These are phyloP conservation scores for Charanyca ferruginea DNA, from an alignment of 2,888 invertebrate species.

Conservation along the genomic window DNA sequence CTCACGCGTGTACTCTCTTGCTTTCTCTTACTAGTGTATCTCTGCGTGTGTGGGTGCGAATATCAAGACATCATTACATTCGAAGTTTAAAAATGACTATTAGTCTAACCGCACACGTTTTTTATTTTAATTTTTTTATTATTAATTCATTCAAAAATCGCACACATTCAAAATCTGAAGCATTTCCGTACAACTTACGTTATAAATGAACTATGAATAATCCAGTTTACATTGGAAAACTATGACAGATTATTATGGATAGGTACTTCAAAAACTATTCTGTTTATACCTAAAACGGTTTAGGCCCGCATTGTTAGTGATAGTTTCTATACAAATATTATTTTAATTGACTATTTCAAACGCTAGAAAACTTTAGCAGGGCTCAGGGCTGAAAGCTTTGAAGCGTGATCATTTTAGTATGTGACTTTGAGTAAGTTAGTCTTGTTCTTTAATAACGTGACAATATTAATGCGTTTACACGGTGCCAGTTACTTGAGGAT, in stretches of 20 bases:
- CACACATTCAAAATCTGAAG: constrained; percentile 42
- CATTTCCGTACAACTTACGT: constrained; percentile 33
- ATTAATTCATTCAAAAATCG: neutral
- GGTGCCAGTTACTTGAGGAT: neutral
- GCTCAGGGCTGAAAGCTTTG: constrained; percentile 88
- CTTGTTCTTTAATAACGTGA: neutral
- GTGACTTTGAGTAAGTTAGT: constrained; percentile 67
- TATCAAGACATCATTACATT: too few relatives aligned
- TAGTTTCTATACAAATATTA: constrained; percentile 58
- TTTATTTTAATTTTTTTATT: too few relatives aligned
- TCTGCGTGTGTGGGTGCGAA: too few relatives aligned
- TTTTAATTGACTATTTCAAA: constrained; percentile 83
- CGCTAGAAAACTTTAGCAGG: constrained; percentile 90
- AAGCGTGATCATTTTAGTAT: constrained; percentile 77
- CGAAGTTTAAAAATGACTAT: too few relatives aligned
- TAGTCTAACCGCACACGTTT: too few relatives aligned
- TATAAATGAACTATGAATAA: constrained; percentile 15
- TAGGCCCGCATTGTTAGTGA: constrained; percentile 72
- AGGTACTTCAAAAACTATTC: constrained; percentile 46
- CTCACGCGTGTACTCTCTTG: too few relatives aligned
- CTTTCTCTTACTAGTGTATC: too few relatives aligned
- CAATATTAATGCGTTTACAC: neutral
- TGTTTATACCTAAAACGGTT: constrained; percentile 64
- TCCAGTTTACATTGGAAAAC: constrained; percentile 31
- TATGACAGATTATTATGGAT: constrained; percentile 30